Base-by-base conservation (phyloP, 2,888 invertebrate species). In the Ophion costatus region DNA sequence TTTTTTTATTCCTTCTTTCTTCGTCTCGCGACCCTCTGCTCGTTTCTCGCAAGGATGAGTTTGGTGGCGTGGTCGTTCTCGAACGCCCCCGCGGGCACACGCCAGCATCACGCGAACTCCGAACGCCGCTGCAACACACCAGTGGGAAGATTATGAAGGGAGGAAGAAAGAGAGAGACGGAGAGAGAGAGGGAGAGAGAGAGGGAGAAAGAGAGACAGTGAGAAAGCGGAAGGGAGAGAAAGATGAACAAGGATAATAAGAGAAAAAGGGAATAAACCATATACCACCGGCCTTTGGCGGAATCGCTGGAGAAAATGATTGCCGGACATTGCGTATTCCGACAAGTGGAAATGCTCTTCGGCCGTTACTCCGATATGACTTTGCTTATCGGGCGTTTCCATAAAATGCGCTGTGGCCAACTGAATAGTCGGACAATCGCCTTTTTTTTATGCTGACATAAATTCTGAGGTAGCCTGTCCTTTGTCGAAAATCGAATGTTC, bases 11-110 rank as follows among this genome's bases (percentile, higher is more conserved):
- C 70, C 24, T 63, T 24, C 69, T 22, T 63, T 69, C 75, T 63
- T 75, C 61, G 45, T 61, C 45, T 64, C 76, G 67, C 76, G 78
- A n/a, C 74, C 76, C 76, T 74, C 6, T 82, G 80, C 57, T 59
- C 59, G 71, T 74, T 71, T 64, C 87, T 79, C 24, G n/a, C 57
- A 59, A n/a, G 24, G 29, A 59, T 45, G 73, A 69, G 76, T 85
- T 85, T 80, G 77, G 85, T 85, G 86, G 80, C 83, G 83, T 84
- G 84, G 76, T 84, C 84, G 73, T 29, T 85, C 88, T 88, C 87
- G 88, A 89, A 89, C 93, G 88, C 91, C 92, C 93, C 92, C 93
- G 92, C 93, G 93, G 93, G 93, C 93, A 91, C 92, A 92, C 92
- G 93, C 91, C 91, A 82, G 86, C 88, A 90, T 92, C 93, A 92